A percentile compares a stretch with the other conserved stretches of the same genome.
Conservation (phyloP, 2,888 invertebrate species). For the Cantharis nigra region DNA sequence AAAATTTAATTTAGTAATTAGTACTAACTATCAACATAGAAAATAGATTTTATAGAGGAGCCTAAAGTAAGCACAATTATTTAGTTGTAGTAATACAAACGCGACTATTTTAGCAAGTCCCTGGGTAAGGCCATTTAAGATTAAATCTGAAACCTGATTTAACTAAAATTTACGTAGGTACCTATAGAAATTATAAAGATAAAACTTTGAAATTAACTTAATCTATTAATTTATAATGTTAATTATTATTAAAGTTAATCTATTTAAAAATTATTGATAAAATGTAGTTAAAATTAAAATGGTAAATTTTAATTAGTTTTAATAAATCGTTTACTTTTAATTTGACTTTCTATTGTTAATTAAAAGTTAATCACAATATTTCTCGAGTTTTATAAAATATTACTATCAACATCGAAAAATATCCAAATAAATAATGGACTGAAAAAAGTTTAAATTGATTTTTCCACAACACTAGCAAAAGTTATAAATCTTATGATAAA, state of each 20-base stretch:
- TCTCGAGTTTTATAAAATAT: not conserved
- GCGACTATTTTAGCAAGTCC: conserved; percentile 1
- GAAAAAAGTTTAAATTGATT: not conserved
- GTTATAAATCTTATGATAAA: not conserved
- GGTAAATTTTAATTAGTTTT: not conserved
- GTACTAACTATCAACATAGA: not conserved
- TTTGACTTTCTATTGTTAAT: not conserved
- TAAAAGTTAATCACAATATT: not conserved
- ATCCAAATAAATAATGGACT: not conserved
- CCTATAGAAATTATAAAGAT: not conserved
- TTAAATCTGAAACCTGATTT: not conserved
- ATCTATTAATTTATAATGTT: not conserved
- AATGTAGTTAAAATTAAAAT: not conserved
- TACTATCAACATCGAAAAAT: not conserved
- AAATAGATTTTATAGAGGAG: not conserved
- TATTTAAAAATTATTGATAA: not conserved
- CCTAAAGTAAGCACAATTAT: not conserved
- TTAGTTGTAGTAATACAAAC: not conserved
- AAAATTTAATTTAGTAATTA: not conserved
- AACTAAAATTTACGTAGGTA: not conserved
- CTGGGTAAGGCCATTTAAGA: conserved; percentile 2
- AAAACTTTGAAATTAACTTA: not conserved
- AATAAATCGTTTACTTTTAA: not conserved
- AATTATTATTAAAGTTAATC: not conserved
- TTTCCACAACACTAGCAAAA: not conserved